Evolutionary conservation across 2,113 vertebrate species (phyloP), one percentile per base, ranked within the genome.

Genomic region (Odobenus rosmarus): DNA sequence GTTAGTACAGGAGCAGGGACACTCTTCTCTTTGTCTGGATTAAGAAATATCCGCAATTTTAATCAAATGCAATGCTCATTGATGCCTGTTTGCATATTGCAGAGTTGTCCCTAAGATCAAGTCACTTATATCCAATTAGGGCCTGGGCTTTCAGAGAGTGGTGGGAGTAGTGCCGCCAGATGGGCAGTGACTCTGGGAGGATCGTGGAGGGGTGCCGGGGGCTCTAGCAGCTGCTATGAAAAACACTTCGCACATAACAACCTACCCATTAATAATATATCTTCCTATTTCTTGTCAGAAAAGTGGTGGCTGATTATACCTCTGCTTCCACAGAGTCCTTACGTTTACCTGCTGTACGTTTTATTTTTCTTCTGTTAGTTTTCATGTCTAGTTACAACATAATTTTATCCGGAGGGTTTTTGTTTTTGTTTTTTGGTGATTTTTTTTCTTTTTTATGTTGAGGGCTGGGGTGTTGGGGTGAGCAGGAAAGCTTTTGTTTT

Each of bases 21-120:
- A 33, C 6, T 24, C 61, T 83, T 59, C 26, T 74, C 51, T 86
- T 96, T 81, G 90, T 86, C 85, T 59, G 53, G 33, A 87, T 92
- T 59, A 90, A 84, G 93, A 95, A 85, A 61, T 92, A 81, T 15
- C 76, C 94, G 72, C 51, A 21, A 9, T 90, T 92, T 95, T 92
- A 84, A 95, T 51, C 90, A 96, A 83, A 92, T 67, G 59, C 15
- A 77, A 0, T 76, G 36, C 42, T 93, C 18, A 55, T 55, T 92
- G 76, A 53, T 93, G 59, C 62, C 31, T 24, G 36, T 96, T 94
- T 90, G 26, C 46, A 46, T 91, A 59, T 71, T 93, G 33, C 69
- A 62, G 51, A 80, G 36, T 84, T 77, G 80, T 77, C 69, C 14
- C 92, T 81, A 62, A 49, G 57, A 86, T 90, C 90, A 92, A 90